Conservation (phyloP, 2,113 vertebrate species). For the Equus przewalskii region DNA sequence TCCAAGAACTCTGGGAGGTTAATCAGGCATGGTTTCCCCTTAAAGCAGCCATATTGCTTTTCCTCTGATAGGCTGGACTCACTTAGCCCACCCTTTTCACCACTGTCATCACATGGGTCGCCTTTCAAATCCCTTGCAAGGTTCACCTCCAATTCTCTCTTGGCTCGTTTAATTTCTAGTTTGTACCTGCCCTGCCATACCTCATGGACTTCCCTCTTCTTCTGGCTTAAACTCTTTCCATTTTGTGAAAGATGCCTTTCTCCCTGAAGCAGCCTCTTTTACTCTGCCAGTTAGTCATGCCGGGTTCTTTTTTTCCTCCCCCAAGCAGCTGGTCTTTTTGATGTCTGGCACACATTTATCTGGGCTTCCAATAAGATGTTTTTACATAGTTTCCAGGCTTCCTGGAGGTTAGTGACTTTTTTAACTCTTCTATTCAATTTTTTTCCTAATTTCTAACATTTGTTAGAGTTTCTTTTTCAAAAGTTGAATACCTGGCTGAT, state of each 20-base stretch:
- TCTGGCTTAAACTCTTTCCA: slow-evolving; percentile 41
- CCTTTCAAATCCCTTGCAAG: slow-evolving; percentile 35
- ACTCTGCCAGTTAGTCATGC: slow-evolving; percentile 80
- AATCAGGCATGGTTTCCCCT: slow-evolving; percentile 4
- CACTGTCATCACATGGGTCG: not conserved
- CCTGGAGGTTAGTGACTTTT: slow-evolving; percentile 81
- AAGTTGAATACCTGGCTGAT: slow-evolving; percentile 82
- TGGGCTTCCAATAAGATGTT: slow-evolving; percentile 85
- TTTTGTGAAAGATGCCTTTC: slow-evolving; percentile 72
- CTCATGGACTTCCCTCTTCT: not conserved
- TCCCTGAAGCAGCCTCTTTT: slow-evolving; percentile 69
- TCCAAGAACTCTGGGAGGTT: not conserved
- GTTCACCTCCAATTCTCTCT: not conserved
- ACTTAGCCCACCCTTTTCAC: not conserved
- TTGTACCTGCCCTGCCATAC: slow-evolving; percentile 61
- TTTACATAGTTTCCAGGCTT: slow-evolving; percentile 84
- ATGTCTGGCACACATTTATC: slow-evolving; percentile 84
- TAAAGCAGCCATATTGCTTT: slow-evolving; percentile 48
- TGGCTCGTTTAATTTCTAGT: not conserved
- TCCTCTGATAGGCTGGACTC: not conserved
- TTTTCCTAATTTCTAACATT: slow-evolving; percentile 82
- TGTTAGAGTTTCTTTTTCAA: slow-evolving; percentile 81
- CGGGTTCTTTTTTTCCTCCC: slow-evolving; percentile 66
- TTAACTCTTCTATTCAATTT: slow-evolving; percentile 80
- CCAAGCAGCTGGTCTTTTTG: slow-evolving; percentile 84